Evolutionary conservation across 2,888 invertebrate genomes (phyloP), one percentile per base, ranked within the genome.

Genomic region (Lycophotia porphyrea): DNA sequence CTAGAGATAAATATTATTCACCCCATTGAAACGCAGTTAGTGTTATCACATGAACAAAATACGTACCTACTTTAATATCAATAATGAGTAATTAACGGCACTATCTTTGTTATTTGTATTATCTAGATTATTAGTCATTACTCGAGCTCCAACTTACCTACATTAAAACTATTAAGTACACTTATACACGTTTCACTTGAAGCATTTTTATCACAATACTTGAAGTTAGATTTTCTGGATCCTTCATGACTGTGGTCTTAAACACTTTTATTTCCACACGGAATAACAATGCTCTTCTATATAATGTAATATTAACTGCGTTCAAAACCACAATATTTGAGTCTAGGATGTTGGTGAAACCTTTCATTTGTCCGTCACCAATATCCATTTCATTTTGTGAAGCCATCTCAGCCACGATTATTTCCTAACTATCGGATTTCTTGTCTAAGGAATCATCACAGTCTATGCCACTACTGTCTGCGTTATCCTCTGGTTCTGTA

Each of bases 391-490:
- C 90, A 84, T 94, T 93, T 84, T 91, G 91, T 78, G 88, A 84
- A 24, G 88, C 89, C 74, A 91, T 90, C 72, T 93, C 93, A 39
- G 89, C 91, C 31, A 92, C 42, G 36, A 24, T 61, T 5, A 24
- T 36, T 36, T 61, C 24, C 24, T 76, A 90, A 75, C 92, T 93
- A 81, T 96, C 95, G 1, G 95, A 95, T 87, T 95, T 96, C 88
- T 94, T 95, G 84, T 96, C 96, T 86, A 97, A 97, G 80, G 97
- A 97, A 89, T 98, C 97, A 44, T 97, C 97, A 66, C 97, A 97
- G 87, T 97, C 97, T 67, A 96, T 97, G 58, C 97, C 97, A 74
- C 96, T 96, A 80, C 96, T 96, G 79, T 97, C 97, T 1, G 97
- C 97, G 75, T 97, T 97, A 85, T 97, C 96, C 70, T 97, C 97